Evolutionary conservation across 2,113 vertebrate species (phyloP).

Genomic region (Trogon melanurus): DNA sequence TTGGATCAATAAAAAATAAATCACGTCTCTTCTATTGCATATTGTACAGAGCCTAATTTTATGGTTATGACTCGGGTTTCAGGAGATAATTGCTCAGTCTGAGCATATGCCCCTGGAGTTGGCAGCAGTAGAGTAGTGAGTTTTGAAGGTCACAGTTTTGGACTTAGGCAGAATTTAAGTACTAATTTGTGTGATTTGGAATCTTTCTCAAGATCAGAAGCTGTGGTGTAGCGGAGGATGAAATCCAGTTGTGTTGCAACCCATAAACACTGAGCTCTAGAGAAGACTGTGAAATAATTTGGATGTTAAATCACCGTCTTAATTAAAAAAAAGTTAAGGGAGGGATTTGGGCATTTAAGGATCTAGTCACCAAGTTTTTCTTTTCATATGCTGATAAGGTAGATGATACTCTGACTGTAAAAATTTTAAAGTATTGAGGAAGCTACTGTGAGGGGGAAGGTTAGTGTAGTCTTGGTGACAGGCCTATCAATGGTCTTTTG

Average conservation of each 20-base stretch:
- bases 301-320: not conserved
- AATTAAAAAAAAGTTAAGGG: not conserved
- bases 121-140: not conserved
- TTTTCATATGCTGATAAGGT: not conserved
- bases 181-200: slow-evolving; percentile 16
- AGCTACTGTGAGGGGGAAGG: not conserved
- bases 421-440: not conserved
- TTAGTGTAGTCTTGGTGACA: not conserved
- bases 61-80: not conserved
- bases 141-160: slow-evolving; percentile 22
- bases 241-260: not conserved
- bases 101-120: not conserved
- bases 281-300: not conserved
- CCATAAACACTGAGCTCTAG: not conserved
- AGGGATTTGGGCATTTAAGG: accelerated
- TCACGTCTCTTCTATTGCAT: not conserved
- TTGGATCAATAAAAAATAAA: not conserved
- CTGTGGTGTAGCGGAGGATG: not conserved
- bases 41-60: not conserved
- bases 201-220: slow-evolving; percentile 6
- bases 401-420: not conserved
- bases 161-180: slow-evolving; percentile 11
- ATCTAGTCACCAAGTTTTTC: not conserved
- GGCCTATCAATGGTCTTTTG: not conserved
- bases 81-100: not conserved